Percentiles rank a stretch among this genome's conserved stretches.
Evolutionary conservation across 2,113 vertebrate species (phyloP).

Genomic region (Osmerus eperlanus): DNA sequence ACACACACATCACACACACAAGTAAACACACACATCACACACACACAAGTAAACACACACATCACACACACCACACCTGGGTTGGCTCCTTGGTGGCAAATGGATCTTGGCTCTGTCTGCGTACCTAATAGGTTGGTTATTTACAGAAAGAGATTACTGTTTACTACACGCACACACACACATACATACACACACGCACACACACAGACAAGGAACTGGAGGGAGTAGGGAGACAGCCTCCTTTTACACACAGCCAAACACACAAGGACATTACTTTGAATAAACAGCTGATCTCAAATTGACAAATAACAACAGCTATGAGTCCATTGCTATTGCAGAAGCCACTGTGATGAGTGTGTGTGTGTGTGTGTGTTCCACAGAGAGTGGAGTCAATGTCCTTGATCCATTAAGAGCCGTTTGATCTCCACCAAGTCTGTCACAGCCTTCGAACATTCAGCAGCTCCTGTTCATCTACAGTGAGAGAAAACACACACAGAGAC

Average conservation of each 20-base stretch:
- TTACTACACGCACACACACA: constrained; percentile 1
- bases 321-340: constrained; percentile 2
- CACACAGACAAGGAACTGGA: neutral
- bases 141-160: neutral
- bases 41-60: no score
- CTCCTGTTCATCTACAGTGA: no score
- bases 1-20: no score
- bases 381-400: neutral
- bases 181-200: constrained; percentile 4
- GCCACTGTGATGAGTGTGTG: neutral
- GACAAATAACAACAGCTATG: constrained; percentile 2
- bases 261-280: neutral
- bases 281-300: neutral
- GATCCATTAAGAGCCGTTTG: no score
- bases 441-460: no score
- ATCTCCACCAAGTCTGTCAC: no score
- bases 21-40: no score
- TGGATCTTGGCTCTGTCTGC: no score
- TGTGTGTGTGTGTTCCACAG: neutral
- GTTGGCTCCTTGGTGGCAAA: neutral
- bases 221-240: neutral
- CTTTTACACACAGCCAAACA: neutral
- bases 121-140: no score
- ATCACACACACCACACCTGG: neutral
- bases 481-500: neutral